Conservation (phyloP, 92 coral and sea anemone genomes). For the Chrysogorgia sp. region DNA sequence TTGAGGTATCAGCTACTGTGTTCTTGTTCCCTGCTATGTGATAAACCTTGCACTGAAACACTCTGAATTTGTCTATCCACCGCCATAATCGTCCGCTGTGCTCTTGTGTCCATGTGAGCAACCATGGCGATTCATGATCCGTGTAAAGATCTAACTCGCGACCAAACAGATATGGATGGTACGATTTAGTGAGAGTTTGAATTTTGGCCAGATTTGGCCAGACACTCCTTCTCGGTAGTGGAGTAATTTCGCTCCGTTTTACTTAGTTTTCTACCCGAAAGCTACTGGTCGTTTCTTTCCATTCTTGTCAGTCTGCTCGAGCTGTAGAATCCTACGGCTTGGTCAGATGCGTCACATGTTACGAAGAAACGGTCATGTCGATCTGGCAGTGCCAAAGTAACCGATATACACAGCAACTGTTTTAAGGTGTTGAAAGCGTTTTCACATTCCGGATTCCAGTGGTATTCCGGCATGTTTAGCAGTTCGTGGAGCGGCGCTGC, state of each 20-base stretch:
- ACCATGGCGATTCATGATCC: conserved; percentile 49
- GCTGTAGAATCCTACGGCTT: conserved; percentile 53
- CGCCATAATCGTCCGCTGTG: conserved; percentile 68
- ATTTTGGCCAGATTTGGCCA: conserved; percentile 41
- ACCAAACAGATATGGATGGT: conserved; percentile 52
- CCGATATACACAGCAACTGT: conserved; percentile 49
- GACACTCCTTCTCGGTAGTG: conserved; percentile 63
- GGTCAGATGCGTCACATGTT: conserved; percentile 55
- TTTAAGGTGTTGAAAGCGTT: conserved; percentile 50
- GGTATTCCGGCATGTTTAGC: conserved; percentile 53
- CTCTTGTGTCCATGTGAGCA: conserved; percentile 48
- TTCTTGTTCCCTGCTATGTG: conserved; percentile 58
- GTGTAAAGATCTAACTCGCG: conserved; percentile 60
- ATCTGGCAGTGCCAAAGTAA: conserved; percentile 44
- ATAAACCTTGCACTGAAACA: conserved; percentile 63
- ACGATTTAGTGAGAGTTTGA: conserved; percentile 55
- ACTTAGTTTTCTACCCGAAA: conserved; percentile 44
- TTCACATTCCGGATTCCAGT: conserved; percentile 59
- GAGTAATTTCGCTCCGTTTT: conserved; percentile 60
- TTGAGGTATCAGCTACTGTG: conserved; percentile 56
- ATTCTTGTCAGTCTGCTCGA: conserved; percentile 52
- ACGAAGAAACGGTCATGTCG: conserved; percentile 54
- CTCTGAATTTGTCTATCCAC: conserved; percentile 59
- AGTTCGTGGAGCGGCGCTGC: conserved; percentile 60
- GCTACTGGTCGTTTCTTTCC: conserved; percentile 45